Evolutionary conservation across 2,797 vertebrate genomes (phyloP), one percentile per base, ranked within the genome.

Genomic region (Leptoclinus maculatus): DNA sequence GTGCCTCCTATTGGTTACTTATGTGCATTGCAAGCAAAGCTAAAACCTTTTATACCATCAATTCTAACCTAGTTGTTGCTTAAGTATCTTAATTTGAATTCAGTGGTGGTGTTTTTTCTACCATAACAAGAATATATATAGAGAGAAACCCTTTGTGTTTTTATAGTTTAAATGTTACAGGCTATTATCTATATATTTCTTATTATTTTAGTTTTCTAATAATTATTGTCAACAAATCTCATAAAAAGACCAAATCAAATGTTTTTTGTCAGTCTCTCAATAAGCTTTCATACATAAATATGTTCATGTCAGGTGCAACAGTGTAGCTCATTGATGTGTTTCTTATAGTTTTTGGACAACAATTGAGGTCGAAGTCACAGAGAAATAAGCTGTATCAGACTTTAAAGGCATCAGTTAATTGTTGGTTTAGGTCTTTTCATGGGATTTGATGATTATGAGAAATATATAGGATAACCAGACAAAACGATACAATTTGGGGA

Each of bases 1-100:
- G 54, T 54, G 68, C 19, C 76, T 29, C 34, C 86, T 90, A n/a
- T 4, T 91, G 92, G 85, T 5, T 13, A 14, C 2, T 0, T 29
- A 0, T 39, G 4, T n/a, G 25, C 17, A 86, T 53, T 66, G 27
- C 83, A 84, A 58, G 27, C 14, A 29, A 63, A 5, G 2, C 16
- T 67, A 19, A 13, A 21, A 29, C 9, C 16, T 19, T 57, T 29
- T 19, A 45, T 12, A 34, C 4, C 4, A 27, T 9, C 6, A 12
- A 2, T 49, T 49, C 12, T 49, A 12, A 29, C 34, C 1, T 36
- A 47, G 38, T 21, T 63, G 25, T 19, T 51, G 43, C 59, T 0
- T 0, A 14, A 11, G 17, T n/a, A 19, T 41, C 10, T 45, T 41
- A 2, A 43, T 32, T 29, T 16, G 49, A 60, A 39, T 34, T 68